Percentiles rank a stretch among this genome's conserved stretches.
These are phyloP conservation scores for Eulemur macaco DNA, from an alignment of 2,113 vertebrate species.

Conservation along the genomic window DNA sequence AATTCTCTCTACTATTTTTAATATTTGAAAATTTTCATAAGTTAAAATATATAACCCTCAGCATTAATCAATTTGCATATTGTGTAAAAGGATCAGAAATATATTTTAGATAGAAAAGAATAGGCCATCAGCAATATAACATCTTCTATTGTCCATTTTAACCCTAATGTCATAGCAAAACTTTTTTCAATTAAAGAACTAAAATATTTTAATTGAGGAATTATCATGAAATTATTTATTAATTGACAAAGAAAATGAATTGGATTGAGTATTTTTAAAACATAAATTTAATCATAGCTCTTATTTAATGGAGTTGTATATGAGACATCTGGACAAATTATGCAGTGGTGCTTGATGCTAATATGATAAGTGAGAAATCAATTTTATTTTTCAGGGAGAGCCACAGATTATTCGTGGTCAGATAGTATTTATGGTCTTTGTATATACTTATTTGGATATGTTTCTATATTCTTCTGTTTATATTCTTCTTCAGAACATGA, in stretches of 20 bases:
- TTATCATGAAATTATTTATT: conserved; percentile 23
- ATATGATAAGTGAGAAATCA: neutral
- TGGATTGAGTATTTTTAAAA: neutral
- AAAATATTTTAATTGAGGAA: neutral
- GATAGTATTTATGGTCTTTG: neutral
- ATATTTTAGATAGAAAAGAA: neutral
- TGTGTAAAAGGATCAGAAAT: neutral
- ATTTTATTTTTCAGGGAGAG: neutral
- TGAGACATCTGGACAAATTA: neutral
- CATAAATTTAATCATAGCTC: neutral
- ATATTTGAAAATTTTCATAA: conserved; percentile 6
- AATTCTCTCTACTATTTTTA: neutral
- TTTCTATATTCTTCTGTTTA: neutral
- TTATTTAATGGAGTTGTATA: neutral
- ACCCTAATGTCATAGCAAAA: neutral
- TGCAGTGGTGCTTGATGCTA: neutral
- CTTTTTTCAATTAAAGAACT: neutral
- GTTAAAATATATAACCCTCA: neutral
- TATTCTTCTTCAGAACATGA: neutral
- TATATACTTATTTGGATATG: neutral
- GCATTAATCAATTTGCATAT: neutral
- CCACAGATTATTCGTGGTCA: neutral
- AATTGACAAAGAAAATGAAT: neutral
- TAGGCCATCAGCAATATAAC: neutral
- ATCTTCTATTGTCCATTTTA: neutral